Evolutionary conservation across 1,140 invertebrate genomes (phyloP).

Genomic region (Anadara kagoshimensis): DNA sequence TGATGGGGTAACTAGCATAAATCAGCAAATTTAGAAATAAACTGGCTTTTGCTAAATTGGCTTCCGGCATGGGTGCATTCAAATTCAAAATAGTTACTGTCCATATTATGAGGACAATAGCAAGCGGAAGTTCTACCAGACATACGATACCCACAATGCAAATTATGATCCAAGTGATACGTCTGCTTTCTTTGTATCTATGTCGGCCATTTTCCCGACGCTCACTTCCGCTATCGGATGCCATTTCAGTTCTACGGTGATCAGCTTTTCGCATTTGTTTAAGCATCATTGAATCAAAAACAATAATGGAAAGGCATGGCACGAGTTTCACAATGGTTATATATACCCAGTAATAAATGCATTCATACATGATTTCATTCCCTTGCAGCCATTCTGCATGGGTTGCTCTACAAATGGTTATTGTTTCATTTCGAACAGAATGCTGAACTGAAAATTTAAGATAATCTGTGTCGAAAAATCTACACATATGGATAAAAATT

Average conservation of each 20-base stretch:
- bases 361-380: conserved; percentile 20
- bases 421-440: conserved; percentile 1
- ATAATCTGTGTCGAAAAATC: conserved; percentile 38
- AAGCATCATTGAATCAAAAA: conserved; percentile 31
- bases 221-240: not conserved
- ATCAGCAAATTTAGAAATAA: conserved; percentile 25
- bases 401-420: conserved; percentile 23
- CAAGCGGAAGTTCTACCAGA: conserved; percentile 28
- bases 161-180: conserved; percentile 29
- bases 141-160: conserved; percentile 17
- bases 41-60: conserved; percentile 8
- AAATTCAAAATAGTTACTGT: conserved; percentile 29
- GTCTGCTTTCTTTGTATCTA: conserved; percentile 17
- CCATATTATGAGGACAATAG: conserved; percentile 26
- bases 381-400: conserved; percentile 27
- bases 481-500: conserved; percentile 23
- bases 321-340: conserved; percentile 26
- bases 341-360: conserved; percentile 32
- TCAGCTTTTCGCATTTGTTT: conserved; percentile 21
- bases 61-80: conserved; percentile 26
- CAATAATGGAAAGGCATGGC: conserved; percentile 9
- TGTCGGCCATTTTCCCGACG: not conserved
- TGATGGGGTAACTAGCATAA: conserved; percentile 36
- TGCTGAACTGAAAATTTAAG: conserved; percentile 3
- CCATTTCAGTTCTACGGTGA: conserved; percentile 7